Percentiles rank a stretch among this genome's conserved stretches.
These are phyloP conservation scores for Thunnus maccoyii DNA, from an alignment of 2,113 vertebrate genomes.

Conservation along the genomic window DNA sequence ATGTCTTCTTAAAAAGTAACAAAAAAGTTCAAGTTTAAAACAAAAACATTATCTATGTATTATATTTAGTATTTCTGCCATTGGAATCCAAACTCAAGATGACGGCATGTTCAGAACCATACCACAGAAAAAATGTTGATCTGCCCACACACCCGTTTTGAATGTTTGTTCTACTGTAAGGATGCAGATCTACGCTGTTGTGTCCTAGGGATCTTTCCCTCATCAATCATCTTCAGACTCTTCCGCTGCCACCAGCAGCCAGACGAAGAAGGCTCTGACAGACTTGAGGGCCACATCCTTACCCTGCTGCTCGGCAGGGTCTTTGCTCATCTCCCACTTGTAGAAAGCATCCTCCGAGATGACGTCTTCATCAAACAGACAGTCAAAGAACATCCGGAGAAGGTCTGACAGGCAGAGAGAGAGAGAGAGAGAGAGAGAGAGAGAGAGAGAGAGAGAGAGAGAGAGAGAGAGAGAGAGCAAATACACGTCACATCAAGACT, in stretches of 20 bases:
- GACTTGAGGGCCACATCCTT: constrained; percentile 97
- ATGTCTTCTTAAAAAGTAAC: constrained; percentile 94
- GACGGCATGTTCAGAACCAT: constrained; percentile 83
- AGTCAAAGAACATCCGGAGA: constrained; percentile 98
- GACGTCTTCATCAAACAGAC: constrained; percentile 97
- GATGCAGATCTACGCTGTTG: constrained; percentile 80
- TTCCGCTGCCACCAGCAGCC: constrained; percentile 95
- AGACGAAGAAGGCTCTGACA: constrained; percentile 96
- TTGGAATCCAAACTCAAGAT: constrained; percentile 84
- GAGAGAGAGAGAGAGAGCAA: too few species aligned
- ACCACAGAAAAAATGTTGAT: constrained; percentile 83
- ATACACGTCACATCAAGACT: too few species aligned
- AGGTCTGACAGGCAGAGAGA: constrained; percentile 84
- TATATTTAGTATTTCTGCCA: constrained; percentile 94
- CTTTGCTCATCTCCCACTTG: constrained; percentile 97
- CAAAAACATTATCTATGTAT: constrained; percentile 99
- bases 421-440: too few species aligned
- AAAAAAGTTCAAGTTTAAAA: constrained; percentile 89
- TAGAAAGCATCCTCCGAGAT: constrained; percentile 99
- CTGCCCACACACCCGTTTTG: constrained; percentile 79
- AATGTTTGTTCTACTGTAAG: constrained; percentile 75
- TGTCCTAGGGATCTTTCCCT: constrained; percentile 83
- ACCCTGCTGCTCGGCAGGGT: constrained; percentile 94
- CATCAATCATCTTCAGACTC: constrained; percentile 98
- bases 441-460: too few species aligned